Conservation (phyloP, 2,888 invertebrate species). For the Hemicrepidius hirtus region DNA sequence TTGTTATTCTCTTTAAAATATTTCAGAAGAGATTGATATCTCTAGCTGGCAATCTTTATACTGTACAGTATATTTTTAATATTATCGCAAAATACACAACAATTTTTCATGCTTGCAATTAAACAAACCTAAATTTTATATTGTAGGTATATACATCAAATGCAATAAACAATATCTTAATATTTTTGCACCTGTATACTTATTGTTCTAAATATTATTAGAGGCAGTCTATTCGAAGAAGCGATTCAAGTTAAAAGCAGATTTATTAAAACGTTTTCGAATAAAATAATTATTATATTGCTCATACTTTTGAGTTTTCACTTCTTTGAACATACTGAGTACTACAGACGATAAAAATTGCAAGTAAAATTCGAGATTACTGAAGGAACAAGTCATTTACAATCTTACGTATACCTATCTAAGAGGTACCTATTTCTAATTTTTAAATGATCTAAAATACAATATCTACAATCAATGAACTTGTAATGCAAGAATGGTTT, state of each 20-base stretch:
- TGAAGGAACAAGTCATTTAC: slow-evolving; percentile 22
- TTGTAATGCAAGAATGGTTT: slow-evolving; percentile 45
- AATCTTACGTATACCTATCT: slow-evolving; percentile 19
- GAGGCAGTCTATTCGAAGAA: slow-evolving; percentile 7
- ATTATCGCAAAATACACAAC: no score
- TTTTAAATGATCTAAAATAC: slow-evolving; percentile 31
- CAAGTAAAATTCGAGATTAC: neutral
- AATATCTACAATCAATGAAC: slow-evolving; percentile 46
- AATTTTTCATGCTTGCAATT: no score
- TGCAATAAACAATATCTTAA: slow-evolving; percentile 18
- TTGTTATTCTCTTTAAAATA: slow-evolving; percentile 1
- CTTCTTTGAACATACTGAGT: slow-evolving; percentile 14
- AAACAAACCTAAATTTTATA: no score
- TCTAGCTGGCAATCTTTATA: no score
- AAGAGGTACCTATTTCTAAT: slow-evolving; percentile 17
- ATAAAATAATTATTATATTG: no score
- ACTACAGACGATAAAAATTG: neutral
- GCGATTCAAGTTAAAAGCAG: neutral
- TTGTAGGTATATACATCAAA: no score
- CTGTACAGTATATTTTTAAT: no score
- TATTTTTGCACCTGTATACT: neutral
- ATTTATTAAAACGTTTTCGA: no score
- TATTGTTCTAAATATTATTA: neutral
- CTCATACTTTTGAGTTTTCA: no score
- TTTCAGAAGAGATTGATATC: neutral